Conservation (phyloP, 37 sponge, comb jelly and placozoan species). For the Cladorhizidae sp. region DNA sequence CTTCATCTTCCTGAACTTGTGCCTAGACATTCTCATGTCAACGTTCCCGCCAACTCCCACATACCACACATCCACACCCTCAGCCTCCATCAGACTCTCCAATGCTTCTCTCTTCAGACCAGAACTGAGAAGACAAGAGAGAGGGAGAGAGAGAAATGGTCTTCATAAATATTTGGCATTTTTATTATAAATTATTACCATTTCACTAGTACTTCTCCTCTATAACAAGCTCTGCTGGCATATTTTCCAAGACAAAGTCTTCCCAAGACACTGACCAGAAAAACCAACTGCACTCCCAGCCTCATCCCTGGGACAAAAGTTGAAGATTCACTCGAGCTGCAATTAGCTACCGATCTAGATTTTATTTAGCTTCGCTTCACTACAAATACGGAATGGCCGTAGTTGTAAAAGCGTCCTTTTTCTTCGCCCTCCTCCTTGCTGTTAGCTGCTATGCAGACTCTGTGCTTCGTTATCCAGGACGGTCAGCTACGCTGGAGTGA, state of each 20-base stretch:
- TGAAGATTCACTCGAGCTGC: neutral
- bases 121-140: neutral
- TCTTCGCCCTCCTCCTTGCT: too few species aligned
- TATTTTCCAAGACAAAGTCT: neutral
- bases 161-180: neutral
- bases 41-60: constrained; percentile 5
- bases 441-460: neutral
- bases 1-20: constrained; percentile 1
- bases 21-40: constrained; percentile 24
- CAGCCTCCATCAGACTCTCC: constrained; percentile 18
- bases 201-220: constrained; percentile 45
- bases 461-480: constrained; percentile 19
- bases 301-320: neutral
- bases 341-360: neutral
- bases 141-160: neutral
- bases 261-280: too few species aligned
- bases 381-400: neutral
- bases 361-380: neutral
- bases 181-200: constrained; percentile 27
- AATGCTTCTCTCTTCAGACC: constrained; percentile 1
- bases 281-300: too few species aligned
- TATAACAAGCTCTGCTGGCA: constrained; percentile 39
- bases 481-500: constrained; percentile 17
- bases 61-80: constrained; percentile 51
- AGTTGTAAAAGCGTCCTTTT: too few species aligned